These are phyloP conservation scores for Plutomurus gul DNA, from an alignment of 1,140 invertebrate species.

Conservation along the genomic window DNA sequence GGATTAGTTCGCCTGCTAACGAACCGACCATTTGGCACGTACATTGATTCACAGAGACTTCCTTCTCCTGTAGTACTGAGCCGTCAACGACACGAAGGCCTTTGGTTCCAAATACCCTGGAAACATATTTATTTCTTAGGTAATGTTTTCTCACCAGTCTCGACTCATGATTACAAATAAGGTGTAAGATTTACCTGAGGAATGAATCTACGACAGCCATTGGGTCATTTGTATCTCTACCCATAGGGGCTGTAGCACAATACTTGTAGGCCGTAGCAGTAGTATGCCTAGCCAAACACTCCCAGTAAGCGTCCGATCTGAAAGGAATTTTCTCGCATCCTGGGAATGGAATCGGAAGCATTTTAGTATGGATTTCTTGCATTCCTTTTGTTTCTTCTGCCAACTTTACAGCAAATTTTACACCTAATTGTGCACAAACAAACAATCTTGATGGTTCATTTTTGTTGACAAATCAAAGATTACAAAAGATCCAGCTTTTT, in stretches of 20 bases:
- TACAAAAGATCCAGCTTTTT: slow-evolving; percentile 7
- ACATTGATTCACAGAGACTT: slow-evolving; percentile 46
- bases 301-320: slow-evolving; percentile 62
- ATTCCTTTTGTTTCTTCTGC: slow-evolving; percentile 21
- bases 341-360: slow-evolving; percentile 36
- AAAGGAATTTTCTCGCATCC: slow-evolving; percentile 56
- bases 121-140: neutral
- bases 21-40: slow-evolving; percentile 46
- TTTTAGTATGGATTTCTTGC: neutral
- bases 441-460: neutral
- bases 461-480: neutral
- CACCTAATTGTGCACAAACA: neutral
- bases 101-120: slow-evolving; percentile 44
- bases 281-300: slow-evolving; percentile 56
- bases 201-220: slow-evolving; percentile 35
- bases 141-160: neutral
- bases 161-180: neutral
- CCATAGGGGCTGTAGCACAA: slow-evolving; percentile 33
- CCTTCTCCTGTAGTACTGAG: slow-evolving; percentile 44
- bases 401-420: slow-evolving; percentile 18
- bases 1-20: slow-evolving; percentile 40
- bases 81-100: slow-evolving; percentile 48
- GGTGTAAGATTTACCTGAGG: slow-evolving; percentile 7
- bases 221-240: neutral
- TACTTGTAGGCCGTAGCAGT: slow-evolving; percentile 31